These are phyloP conservation scores for Coelinius sp. DNA, from an alignment of 2,888 invertebrate genomes.

Conservation along the genomic window DNA sequence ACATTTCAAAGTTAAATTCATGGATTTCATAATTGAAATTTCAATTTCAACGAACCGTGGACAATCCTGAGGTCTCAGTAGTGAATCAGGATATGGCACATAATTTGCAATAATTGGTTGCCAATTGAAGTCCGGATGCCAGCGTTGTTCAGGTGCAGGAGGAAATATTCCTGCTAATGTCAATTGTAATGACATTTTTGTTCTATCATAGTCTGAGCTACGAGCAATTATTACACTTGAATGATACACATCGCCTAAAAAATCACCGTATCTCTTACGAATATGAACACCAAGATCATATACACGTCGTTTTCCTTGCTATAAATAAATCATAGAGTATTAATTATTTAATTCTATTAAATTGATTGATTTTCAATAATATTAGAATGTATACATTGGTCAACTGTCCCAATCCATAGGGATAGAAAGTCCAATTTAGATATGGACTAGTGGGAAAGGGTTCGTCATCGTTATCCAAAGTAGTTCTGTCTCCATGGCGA, in stretches of 20 bases:
- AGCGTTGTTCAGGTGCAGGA: slow-evolving; percentile 72
- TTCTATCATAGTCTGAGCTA: slow-evolving; percentile 80
- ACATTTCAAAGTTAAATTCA: background rate
- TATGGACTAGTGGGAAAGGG: slow-evolving; percentile 48
- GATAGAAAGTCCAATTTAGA: slow-evolving; percentile 41
- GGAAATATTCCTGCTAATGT: slow-evolving; percentile 79
- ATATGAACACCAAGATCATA: slow-evolving; percentile 72
- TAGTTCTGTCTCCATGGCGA: slow-evolving; percentile 52
- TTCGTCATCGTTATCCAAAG: slow-evolving; percentile 40
- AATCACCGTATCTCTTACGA: slow-evolving; percentile 69
- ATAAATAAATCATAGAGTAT: slow-evolving; percentile 43
- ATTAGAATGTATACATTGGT: slow-evolving; percentile 51
- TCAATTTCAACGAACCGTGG: slow-evolving; percentile 48
- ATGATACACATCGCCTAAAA: slow-evolving; percentile 70
- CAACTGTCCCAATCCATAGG: slow-evolving; percentile 49
- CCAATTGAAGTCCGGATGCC: slow-evolving; percentile 75
- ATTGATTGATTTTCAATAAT: slow-evolving; percentile 2
- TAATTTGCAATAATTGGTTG: slow-evolving; percentile 73
- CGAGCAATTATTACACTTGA: slow-evolving; percentile 65
- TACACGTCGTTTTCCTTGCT: slow-evolving; percentile 73
- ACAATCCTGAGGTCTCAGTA: slow-evolving; percentile 52
- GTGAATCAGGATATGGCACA: slow-evolving; percentile 44
- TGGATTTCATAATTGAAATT: background rate
- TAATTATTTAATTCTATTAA: background rate
- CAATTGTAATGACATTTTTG: slow-evolving; percentile 79